Base-by-base conservation (phyloP, 2,888 invertebrate genomes). In the Drosophila atripex region DNA sequence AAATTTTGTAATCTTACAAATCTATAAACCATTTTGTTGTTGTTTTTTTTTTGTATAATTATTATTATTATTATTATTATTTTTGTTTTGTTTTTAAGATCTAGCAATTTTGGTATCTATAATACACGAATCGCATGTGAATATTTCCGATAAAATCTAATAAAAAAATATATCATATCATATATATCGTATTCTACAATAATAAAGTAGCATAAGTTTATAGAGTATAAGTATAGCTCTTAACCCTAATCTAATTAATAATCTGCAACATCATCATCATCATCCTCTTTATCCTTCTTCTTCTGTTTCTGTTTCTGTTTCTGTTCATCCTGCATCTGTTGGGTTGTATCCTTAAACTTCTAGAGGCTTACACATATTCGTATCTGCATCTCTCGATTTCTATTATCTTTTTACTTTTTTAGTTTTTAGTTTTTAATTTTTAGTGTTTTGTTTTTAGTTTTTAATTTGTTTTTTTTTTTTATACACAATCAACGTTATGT, bases 31-130 rank as follows among this genome's bases (percentile, higher is more conserved):
- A 16, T 45, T 41, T 16, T 38, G n/a, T 30, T 32, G 11, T 12
- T 32, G 12, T 32, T 32, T 32, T 23, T 21, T 3, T 21, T 21
- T 23, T 23, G 21, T 23, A 23, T 23, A 23, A 23, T 23, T 21
- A 21, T 28, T 28, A 8, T 28, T 28, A 2, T 28, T 28, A 8
- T n/a, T n/a, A n/a, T n/a, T n/a, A n/a, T n/a, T n/a, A 7, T 9
- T 28, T 8, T 28, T 28, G n/a, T n/a, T n/a, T 28, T 28, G 7
- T 35, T 35, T 63, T 66, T 41, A 54, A 55, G 70, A 58, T 83
- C 51, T 75, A 78, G 82, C 78, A 80, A 82, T 85, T 68, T 87
- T 87, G 73, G 83, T 87, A 84, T 86, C 69, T 75, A 87, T 77
- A 86, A 86, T 84, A 85, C 82, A 75, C 82, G 73, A 80, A 80